Evolutionary conservation across 1,140 invertebrate genomes (phyloP), one percentile per base, ranked within the genome.

Genomic region (Scaptomyza pallida): DNA sequence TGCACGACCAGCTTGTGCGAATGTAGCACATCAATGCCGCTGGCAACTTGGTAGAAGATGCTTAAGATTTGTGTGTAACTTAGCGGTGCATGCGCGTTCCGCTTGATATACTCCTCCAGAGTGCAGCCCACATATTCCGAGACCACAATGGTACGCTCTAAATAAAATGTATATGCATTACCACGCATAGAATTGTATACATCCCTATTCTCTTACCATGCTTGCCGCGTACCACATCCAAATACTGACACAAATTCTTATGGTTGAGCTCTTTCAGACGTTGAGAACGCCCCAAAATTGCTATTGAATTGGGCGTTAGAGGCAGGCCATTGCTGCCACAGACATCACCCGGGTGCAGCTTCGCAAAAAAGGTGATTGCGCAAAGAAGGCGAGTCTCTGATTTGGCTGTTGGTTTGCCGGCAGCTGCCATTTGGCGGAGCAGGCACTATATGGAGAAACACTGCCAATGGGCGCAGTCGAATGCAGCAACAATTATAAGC

Each of bases 311-410:
- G 15, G 98, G 98, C 2, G 98, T 99, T 9, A 99, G 92, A 0
- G 98, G 98, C 30, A 99, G 92, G 12, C 98, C 98, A 93, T 99
- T 99, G 59, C 96, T 97, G 6, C 98, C 98, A 92, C 98, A 99
- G 56, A 95, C 95, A 92, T 99, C 98, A 63, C 95, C 95, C 37
- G 97, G 95, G 92, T 98, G 97, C 88, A 95, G 95, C 83, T 95
- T 95, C 0, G 97, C 97, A 92, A 98, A 97, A 92, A 97, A 98
- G 45, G 97, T 98, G 76, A 95, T 95, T 17, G 96, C 96, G 23
- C 96, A 97, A 89, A 98, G 64, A 56, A 79, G 82, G 37, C 79
- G 82, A 33, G 78, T 72, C 56, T 78, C 74, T 13, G 54, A 50
- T 54, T 72, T 76, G 13, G 44, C 19, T 51, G 30, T 26, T 54